phyloP scores from a whole-genome alignment of 30 jellyfish, hydroid and myxozoan species.

The Mastigias papua region DNA sequence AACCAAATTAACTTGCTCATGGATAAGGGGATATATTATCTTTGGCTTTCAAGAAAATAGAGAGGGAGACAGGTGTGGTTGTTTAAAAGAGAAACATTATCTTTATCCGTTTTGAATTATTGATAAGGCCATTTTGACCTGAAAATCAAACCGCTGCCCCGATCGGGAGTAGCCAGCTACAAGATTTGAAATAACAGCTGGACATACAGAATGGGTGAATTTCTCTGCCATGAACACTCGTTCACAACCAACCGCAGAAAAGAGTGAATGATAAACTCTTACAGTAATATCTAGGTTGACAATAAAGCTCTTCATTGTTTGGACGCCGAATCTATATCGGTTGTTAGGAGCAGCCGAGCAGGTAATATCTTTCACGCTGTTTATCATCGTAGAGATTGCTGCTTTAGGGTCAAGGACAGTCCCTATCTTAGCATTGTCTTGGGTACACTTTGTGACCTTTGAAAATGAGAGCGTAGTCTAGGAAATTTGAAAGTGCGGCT shows the following conservation, averaged over 20 bases:
- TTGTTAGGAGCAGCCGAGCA: too few relatives aligned
- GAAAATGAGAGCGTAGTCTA: too few relatives aligned
- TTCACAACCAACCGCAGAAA: neutral
- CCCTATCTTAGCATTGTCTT: too few relatives aligned
- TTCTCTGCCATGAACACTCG: neutral
- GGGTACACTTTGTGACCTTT: too few relatives aligned
- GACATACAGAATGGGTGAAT: neutral
- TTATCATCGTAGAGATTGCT: too few relatives aligned
- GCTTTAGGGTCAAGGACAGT: too few relatives aligned
- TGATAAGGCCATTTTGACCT: conserved; percentile 2
- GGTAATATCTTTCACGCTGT: too few relatives aligned
- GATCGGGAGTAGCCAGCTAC: neutral
- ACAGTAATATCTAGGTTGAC: neutral
- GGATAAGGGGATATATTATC: neutral
- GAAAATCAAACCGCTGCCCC: neutral
- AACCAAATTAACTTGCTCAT: neutral
- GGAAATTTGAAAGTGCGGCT: too few relatives aligned
- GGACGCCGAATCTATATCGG: too few relatives aligned
- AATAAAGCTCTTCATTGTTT: neutral
- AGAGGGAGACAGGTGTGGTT: neutral
- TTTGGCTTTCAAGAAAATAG: neutral
- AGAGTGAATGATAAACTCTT: neutral
- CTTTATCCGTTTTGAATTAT: conserved; percentile 6
- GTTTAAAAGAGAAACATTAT: neutral
- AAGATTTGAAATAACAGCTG: neutral